Evolutionary conservation across 1,140 invertebrate genomes (phyloP), one percentile per base, ranked within the genome.

Genomic region (Pseudobourletiella spinata): DNA sequence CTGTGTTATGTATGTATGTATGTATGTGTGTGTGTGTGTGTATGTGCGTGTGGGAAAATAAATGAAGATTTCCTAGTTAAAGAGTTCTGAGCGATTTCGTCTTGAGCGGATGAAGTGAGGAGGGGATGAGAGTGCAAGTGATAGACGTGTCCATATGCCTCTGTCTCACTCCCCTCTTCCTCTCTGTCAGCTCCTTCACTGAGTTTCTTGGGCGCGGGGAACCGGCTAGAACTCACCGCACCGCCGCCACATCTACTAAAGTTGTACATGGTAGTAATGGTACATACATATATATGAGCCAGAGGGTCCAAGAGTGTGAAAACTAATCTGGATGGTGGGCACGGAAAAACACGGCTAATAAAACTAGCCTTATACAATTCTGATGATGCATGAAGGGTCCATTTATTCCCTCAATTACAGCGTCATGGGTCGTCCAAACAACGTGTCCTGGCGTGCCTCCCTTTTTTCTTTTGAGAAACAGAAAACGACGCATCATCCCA

Each of bases 311-410:
- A 35, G 42, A 57, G 55, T 57, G 55, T 57, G 55, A 57, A 57
- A 57, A 57, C 55, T 57, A 57, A 57, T 57, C 55, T 57, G 4
- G 39, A 57, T 57, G 55, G 35, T 57, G 55, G 42, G 24, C 55
- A 57, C 55, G 55, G 29, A 57, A n/a, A 57, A 43, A 57, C 55
- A 57, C 26, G 55, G 55, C 55, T 57, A 57, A 57, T 57, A 57
- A 57, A 57, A 57, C 55, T 57, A 16, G 25, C 51, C 25, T 26
- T 54, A 54, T 54, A 54, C 51, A 54, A 26, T 54, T 54, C 51
- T 54, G 51, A 54, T 54, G 51, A 54, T 54, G 51, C 51, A 54
- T 54, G 51, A 54, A 54, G 51, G 4, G 18, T 4, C 51, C 51
- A 54, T 54, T 54, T 54, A 54, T 54, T 54, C 51, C 29, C 51